These are phyloP conservation scores for Episyrphus balteatus DNA, from an alignment of 1,140 invertebrate genomes.

Conservation along the genomic window DNA sequence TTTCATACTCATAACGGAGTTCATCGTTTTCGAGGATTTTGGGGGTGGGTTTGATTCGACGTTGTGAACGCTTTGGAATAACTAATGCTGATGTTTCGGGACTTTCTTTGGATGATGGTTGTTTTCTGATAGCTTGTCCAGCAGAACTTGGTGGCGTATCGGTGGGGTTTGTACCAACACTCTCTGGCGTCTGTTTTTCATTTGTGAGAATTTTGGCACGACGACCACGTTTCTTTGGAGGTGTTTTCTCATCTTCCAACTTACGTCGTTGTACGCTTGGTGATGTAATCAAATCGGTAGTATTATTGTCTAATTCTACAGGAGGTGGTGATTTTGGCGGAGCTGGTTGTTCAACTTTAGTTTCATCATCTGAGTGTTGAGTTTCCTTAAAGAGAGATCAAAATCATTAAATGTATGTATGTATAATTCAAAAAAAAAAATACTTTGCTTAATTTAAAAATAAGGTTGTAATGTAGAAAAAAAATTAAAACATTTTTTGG, in stretches of 20 bases:
- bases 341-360: background rate
- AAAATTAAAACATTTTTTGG: no score
- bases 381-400: no score
- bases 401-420: no score
- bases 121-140: slow-evolving; percentile 1
- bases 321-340: background rate
- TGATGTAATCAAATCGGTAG: no score
- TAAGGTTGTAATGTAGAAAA: no score
- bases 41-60: slow-evolving; percentile 45
- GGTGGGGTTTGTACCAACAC: background rate
- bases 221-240: slow-evolving; percentile 32
- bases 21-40: slow-evolving; percentile 47
- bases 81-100: slow-evolving; percentile 5
- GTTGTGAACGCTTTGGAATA: slow-evolving; percentile 34
- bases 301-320: background rate
- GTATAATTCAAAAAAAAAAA: no score
- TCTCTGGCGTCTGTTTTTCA: no score
- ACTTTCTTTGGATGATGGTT: background rate
- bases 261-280: no score
- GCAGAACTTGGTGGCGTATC: background rate
- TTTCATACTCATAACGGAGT: slow-evolving; percentile 43
- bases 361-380: no score
- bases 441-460: no score
- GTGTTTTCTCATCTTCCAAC: slow-evolving; percentile 20
- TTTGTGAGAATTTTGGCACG: slow-evolving; percentile 17